Conservation (phyloP, 2,888 invertebrate genomes). For the Incurvaria masculella region DNA sequence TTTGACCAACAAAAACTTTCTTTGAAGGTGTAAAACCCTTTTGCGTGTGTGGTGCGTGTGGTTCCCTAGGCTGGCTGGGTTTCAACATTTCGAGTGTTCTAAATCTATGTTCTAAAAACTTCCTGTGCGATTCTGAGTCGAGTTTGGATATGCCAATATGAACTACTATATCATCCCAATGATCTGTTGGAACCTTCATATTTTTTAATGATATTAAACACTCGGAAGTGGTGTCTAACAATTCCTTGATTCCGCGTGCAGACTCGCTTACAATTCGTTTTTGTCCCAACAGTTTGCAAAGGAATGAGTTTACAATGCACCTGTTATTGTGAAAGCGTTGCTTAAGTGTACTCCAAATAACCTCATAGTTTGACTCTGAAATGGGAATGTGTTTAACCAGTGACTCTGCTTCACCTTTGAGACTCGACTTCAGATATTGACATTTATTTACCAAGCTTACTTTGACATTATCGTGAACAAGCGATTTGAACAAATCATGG, state of each 20-base stretch:
- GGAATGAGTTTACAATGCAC: slow-evolving; percentile 12
- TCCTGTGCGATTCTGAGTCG: slow-evolving; percentile 17
- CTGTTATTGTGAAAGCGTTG: slow-evolving; percentile 15
- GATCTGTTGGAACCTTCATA: slow-evolving; percentile 13
- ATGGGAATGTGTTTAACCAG: slow-evolving; percentile 11
- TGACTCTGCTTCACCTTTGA: slow-evolving; percentile 14
- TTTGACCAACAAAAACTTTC: neutral
- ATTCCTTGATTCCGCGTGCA: slow-evolving; percentile 13
- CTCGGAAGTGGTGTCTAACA: slow-evolving; percentile 18
- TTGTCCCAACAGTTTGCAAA: slow-evolving; percentile 16
- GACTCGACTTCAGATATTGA: slow-evolving; percentile 14
- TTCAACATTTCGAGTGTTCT: slow-evolving; percentile 17
- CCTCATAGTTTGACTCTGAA: slow-evolving; percentile 11
- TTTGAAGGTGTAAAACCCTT: neutral
- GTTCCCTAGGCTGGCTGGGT: neutral
- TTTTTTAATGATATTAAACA: slow-evolving; percentile 17
- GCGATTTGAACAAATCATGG: slow-evolving; percentile 12
- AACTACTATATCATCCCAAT: slow-evolving; percentile 3
- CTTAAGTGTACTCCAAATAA: slow-evolving; percentile 14
- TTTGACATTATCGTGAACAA: slow-evolving; percentile 8
- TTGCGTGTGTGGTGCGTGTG: too few relatives aligned
- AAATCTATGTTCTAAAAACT: slow-evolving; percentile 18
- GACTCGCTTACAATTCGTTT: slow-evolving; percentile 12
- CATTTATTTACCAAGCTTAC: slow-evolving; percentile 14
- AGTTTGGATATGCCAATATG: slow-evolving; percentile 11